Percentiles rank a stretch among this genome's conserved stretches.
These are phyloP conservation scores for Actinia tenebrosa DNA, from an alignment of 64 coral and sea anemone species.

Conservation along the genomic window DNA sequence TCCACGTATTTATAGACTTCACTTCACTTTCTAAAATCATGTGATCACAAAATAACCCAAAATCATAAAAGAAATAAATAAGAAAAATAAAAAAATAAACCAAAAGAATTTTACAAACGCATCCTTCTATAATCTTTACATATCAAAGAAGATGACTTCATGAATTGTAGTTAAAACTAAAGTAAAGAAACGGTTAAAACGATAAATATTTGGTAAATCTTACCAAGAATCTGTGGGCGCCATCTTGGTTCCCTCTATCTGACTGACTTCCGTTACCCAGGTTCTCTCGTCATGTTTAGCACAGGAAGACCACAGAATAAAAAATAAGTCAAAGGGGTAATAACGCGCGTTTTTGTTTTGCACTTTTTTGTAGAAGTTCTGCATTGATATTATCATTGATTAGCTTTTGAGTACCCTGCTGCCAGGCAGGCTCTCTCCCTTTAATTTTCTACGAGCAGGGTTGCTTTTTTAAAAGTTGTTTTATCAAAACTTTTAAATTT, in stretches of 20 bases:
- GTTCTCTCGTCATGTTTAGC: background rate
- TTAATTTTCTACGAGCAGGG: too few species aligned
- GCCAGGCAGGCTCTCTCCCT: too few species aligned
- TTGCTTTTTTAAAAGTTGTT: too few species aligned
- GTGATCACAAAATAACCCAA: background rate
- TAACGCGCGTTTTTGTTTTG: too few species aligned
- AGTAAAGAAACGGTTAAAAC: background rate
- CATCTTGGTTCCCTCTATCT: constrained; percentile 38
- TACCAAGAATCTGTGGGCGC: constrained; percentile 63
- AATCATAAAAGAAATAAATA: background rate
- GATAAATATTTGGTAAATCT: constrained; percentile 15
- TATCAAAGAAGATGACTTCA: background rate
- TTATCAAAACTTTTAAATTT: too few species aligned
- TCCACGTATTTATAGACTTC: background rate
- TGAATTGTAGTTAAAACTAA: background rate
- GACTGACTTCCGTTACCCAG: constrained; percentile 21
- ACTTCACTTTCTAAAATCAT: constrained; percentile 11
- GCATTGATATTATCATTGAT: too few species aligned
- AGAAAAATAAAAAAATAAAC: background rate
- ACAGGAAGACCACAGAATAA: background rate
- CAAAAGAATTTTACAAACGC: background rate
- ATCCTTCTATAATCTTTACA: background rate
- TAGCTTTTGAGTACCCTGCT: too few species aligned
- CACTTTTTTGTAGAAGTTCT: too few species aligned
- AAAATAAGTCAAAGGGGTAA: too few species aligned